A percentile compares a stretch with the other conserved stretches of the same genome.
These are phyloP conservation scores for Pygoscelis antarcticus DNA, from an alignment of 2,113 vertebrate species.

Conservation along the genomic window DNA sequence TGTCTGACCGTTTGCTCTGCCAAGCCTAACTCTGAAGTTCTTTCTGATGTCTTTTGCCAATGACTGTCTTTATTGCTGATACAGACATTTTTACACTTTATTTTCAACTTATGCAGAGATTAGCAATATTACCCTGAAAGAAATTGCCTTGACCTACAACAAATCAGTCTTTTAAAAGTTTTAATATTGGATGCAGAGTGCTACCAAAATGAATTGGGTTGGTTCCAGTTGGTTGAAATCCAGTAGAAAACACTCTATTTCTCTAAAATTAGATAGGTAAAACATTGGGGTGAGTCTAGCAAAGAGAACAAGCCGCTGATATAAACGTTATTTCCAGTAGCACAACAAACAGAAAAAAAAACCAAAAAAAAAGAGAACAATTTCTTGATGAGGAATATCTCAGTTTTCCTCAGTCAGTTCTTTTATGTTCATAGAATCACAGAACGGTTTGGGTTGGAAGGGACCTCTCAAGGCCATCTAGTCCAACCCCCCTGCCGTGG, in stretches of 20 bases:
- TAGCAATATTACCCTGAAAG: constrained; percentile 31
- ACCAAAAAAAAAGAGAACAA: not conserved
- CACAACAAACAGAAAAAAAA: not conserved
- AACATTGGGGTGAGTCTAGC: not conserved
- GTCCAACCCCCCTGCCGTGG: not conserved
- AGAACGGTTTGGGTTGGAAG: not conserved
- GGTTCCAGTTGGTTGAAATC: constrained; percentile 4
- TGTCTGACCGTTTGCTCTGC: not conserved
- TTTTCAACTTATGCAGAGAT: constrained; percentile 27
- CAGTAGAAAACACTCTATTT: not conserved
- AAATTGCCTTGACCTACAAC: not conserved
- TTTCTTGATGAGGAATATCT: not conserved
- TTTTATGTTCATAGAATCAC: not conserved
- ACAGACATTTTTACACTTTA: not conserved
- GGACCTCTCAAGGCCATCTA: not conserved
- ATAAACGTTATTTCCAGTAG: not conserved
- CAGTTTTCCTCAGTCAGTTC: not conserved
- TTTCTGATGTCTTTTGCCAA: not conserved
- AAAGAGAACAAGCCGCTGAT: not conserved
- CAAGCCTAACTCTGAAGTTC: not conserved
- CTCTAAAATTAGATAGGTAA: not conserved
- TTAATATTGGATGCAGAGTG: not conserved
- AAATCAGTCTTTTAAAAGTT: constrained; percentile 15
- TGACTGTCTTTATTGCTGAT: not conserved
- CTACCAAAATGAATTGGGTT: not conserved